Base-by-base conservation (phyloP, 2,113 vertebrate genomes). In the Girardinichthys multiradiatus region DNA sequence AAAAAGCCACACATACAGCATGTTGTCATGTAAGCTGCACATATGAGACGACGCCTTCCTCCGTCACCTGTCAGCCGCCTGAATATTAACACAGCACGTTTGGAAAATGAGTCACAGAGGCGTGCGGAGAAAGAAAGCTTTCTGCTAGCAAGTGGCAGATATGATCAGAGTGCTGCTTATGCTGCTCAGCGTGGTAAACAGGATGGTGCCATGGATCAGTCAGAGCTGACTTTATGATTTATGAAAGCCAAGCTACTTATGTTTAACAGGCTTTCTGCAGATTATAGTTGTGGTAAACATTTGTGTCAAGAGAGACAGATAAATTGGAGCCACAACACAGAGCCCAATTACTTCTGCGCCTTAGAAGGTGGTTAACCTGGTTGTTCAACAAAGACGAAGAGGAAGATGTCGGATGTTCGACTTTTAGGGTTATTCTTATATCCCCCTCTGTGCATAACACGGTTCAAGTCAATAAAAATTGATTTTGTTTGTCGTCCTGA, bases 211-310 rank as follows among this genome's bases (percentile, higher is more conserved):
- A 85, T 73, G 92, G 91, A 93, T 92, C 90, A 91, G 89, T 92
- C 93, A 90, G 86, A 90, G 90, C 92, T 90, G 90, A 93, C 91
- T 92, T 92, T 93, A 91, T 94, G 92, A 88, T 92, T 92, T 92
- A 92, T 92, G 91, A 91, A 91, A 91, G 86, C 91, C 86, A 89
- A 92, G 93, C 93, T 93, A 90, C 92, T 94, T 94, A 94, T 94
- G 93, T 90, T n/a, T 93, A 92, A 94, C 92, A 93, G 86, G 90
- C 90, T 93, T 92, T 93, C 92, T 93, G 92, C 91, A 93, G 92
- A 93, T 94, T 93, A 94, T 73, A 90, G 84, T 91, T 85, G 86
- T 89, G 89, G 91, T 93, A 92, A 92, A 93, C 91, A 93, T 88
- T 93, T 85, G 89, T 91, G 91, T 92, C 91, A 91, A 83, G 83